Base-by-base conservation (phyloP, 2,797 vertebrate genomes). In the Cyclura pinguis region DNA sequence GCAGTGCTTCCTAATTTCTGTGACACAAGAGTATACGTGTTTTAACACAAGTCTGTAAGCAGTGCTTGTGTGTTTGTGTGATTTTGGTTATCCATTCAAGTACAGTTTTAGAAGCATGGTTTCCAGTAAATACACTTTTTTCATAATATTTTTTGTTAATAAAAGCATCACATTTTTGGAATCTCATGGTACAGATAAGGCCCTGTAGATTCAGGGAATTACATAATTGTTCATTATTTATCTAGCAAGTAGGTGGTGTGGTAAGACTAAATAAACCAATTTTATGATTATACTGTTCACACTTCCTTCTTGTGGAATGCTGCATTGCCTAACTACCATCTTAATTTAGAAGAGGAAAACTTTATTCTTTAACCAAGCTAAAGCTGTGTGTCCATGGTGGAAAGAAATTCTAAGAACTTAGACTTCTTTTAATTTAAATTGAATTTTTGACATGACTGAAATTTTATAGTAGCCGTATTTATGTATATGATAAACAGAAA, bases 71-170 rank as follows among this genome's bases (percentile, higher is more conserved):
- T 83, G 67, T 57, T 9, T 81, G n/a, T 81, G 50, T 76, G 80
- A 76, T 83, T 74, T 74, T 8, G 32, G 32, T 77, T 87, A 74
- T 27, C 59, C 42, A 77, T 87, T 84, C n/a, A 77, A 69, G 67
- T 77, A 55, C 42, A 84, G 50, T 83, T 80, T 67, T 90, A 84
- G 47, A 77, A 80, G 12, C 13, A 55, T 57, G 52, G 13, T 67
- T 88, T 87, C 42, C 6, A 82, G 64, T 86, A 35, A 64, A 22
- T 62, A 50, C 18, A 73, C n/a, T 91, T 88, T 47, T 42, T 16
- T 32, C 72, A 83, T 90, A 14, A 76, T 77, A n/a, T 6, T 18
- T 64, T 90, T 67, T 38, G 16, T 38, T 69, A 87, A 76, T n/a
- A 67, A 83, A 87, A 42, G 55, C 82, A 27, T 57, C 24, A 47